Evolutionary conservation across 2,113 vertebrate species (phyloP).

Genomic region (Cololabis saira): DNA sequence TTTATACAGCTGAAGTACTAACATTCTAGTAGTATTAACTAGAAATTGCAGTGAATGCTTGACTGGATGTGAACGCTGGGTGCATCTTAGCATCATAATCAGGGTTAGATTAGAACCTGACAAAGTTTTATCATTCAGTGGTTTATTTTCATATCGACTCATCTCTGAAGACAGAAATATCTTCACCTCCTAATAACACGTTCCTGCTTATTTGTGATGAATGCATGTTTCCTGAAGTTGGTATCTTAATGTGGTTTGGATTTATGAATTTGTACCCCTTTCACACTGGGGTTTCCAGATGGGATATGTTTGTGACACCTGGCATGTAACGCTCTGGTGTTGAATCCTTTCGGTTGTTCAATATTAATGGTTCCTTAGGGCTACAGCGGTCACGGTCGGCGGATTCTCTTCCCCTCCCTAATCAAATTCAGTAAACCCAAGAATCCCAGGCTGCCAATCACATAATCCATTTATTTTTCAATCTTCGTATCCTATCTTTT

Average conservation of each 20-base stretch:
- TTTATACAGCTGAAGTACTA: no score
- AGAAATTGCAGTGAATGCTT: no score
- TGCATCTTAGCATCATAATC: no score
- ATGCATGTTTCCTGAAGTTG: constrained; percentile 4
- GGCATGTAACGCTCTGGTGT: constrained; percentile 22
- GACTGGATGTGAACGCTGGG: no score
- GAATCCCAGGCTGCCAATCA: constrained; percentile 71
- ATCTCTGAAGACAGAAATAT: constrained; percentile 6
- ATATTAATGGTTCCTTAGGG: constrained; percentile 43
- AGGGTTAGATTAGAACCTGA: constrained; percentile 2
- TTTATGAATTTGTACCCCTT: constrained; percentile 12
- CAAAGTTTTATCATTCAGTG: constrained; percentile 3
- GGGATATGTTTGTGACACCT: constrained; percentile 28
- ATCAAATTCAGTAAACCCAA: constrained; percentile 67
- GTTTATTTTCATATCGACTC: constrained; percentile 8
- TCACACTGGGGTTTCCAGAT: constrained; percentile 3
- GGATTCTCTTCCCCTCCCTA: constrained; percentile 47
- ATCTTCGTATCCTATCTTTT: constrained; percentile 45
- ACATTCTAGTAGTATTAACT: no score
- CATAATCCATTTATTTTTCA: constrained; percentile 75
- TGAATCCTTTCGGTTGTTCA: constrained; percentile 54
- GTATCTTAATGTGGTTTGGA: constrained; percentile 23
- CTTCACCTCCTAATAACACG: constrained; percentile 12
- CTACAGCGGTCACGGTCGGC: constrained; percentile 29
- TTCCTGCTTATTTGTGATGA: constrained; percentile 6